Conservation (phyloP, 64 coral and sea anemone genomes). For the Porites australiensis region DNA sequence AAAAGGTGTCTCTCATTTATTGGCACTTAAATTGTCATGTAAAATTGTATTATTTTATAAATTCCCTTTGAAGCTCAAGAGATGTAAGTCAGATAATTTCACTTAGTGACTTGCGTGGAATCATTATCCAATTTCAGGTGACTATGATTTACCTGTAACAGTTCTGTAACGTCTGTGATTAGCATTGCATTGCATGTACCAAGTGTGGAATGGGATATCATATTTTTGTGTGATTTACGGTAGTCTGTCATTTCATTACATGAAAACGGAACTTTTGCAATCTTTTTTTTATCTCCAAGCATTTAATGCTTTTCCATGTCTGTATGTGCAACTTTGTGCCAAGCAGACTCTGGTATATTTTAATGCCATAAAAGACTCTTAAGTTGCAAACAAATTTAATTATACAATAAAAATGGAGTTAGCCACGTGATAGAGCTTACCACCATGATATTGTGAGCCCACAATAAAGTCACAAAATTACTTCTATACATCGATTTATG, state of each 20-base stretch:
- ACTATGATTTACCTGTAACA: background rate
- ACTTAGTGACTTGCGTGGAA: background rate
- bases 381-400: constrained; percentile 43
- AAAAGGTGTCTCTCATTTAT: constrained; percentile 34
- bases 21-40: background rate
- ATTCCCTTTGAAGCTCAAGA: constrained; percentile 6
- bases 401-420: constrained; percentile 50
- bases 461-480: constrained; percentile 63
- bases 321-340: constrained; percentile 12
- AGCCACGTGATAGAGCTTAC: constrained; percentile 16
- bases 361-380: constrained; percentile 52
- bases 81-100: background rate
- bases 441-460: background rate
- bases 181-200: background rate
- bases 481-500: constrained; percentile 65
- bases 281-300: too few species aligned
- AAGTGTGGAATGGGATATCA: constrained; percentile 4
- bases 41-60: background rate
- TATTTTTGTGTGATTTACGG: background rate
- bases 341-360: constrained; percentile 45
- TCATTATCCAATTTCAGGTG: background rate
- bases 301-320: too few species aligned
- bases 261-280: too few species aligned
- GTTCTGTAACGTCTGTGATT: constrained; percentile 12
- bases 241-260: constrained; percentile 1